Evolutionary conservation across 2,113 vertebrate species (phyloP).

Genomic region (Chaetodon auriga): DNA sequence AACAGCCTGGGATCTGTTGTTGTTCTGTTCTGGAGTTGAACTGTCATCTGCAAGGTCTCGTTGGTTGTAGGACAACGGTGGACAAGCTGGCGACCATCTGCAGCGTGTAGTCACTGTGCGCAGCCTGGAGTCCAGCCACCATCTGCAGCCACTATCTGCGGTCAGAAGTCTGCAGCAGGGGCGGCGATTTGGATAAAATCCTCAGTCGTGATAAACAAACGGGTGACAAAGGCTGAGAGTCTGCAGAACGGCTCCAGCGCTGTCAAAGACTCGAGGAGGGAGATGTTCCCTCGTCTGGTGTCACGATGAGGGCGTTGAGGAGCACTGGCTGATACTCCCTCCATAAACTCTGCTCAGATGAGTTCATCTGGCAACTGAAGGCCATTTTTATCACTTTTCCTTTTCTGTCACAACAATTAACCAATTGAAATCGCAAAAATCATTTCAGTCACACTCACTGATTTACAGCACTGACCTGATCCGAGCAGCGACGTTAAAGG

Average conservation of each 20-base stretch:
- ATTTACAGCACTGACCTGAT: not conserved
- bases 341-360: not conserved
- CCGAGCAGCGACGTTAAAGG: not conserved
- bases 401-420: no score
- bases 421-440: no score
- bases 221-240: not conserved
- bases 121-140: conserved; percentile 1
- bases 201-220: not conserved
- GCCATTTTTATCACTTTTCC: no score
- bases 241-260: not conserved
- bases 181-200: not conserved
- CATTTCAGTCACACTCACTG: not conserved
- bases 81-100: conserved; percentile 20
- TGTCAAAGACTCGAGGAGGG: not conserved
- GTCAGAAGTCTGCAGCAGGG: not conserved
- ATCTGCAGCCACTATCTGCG: conserved; percentile 9
- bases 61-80: not conserved
- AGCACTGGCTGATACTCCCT: not conserved
- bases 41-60: conserved; percentile 1
- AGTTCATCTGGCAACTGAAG: not conserved
- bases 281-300: not conserved
- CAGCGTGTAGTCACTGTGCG: not conserved
- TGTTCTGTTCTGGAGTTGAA: conserved; percentile 12
- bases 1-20: conserved; percentile 15
- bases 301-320: not conserved